A percentile compares a stretch with the other conserved stretches of the same genome.
These are phyloP conservation scores for Martes martes DNA, from an alignment of 2,113 vertebrate genomes.

Conservation along the genomic window DNA sequence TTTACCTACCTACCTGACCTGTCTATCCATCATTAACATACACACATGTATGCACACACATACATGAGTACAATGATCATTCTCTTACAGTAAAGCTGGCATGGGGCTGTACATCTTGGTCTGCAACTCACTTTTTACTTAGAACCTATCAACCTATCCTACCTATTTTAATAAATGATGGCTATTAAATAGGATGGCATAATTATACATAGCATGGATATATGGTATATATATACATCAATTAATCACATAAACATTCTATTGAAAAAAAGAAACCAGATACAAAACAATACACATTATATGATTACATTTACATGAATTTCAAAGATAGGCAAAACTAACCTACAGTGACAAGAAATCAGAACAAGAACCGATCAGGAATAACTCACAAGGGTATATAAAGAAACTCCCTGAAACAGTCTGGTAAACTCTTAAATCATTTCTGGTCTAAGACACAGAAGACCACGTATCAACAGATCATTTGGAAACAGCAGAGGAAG, in stretches of 20 bases:
- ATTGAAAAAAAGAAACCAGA: not conserved
- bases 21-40: not conserved
- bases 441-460: not conserved
- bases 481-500: constrained; percentile 18
- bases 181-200: not conserved
- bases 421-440: not conserved
- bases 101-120: not conserved
- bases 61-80: not conserved
- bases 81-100: not conserved
- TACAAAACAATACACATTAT: not conserved
- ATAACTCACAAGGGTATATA: not conserved
- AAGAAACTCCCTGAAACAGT: not conserved
- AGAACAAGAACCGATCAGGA: not conserved
- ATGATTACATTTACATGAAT: not conserved
- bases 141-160: not conserved
- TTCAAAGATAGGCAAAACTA: not conserved
- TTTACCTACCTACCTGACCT: not conserved
- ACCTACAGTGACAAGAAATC: not conserved
- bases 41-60: not conserved
- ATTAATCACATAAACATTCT: not conserved
- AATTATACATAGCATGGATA: not conserved
- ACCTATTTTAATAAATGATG: not conserved
- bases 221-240: not conserved
- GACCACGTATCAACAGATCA: not conserved
- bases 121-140: not conserved